These are phyloP conservation scores for Linnaemya vulpina DNA, from an alignment of 2,888 invertebrate genomes.

Conservation along the genomic window DNA sequence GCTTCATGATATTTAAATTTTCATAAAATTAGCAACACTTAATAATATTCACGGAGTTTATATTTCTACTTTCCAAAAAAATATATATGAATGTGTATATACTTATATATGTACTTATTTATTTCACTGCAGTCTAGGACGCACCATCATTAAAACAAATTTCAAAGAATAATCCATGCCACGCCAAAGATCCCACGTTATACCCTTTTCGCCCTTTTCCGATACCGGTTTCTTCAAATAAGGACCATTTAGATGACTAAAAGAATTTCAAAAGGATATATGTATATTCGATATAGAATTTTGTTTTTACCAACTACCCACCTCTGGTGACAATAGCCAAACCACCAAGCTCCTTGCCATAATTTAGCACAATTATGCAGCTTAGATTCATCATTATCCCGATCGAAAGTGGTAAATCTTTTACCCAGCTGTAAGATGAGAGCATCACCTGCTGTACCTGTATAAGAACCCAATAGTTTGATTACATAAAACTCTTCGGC, in stretches of 20 bases:
- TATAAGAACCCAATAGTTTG: conserved; percentile 44
- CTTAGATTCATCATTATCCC: conserved; percentile 52
- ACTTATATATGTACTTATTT: not conserved
- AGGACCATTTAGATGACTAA: conserved; percentile 59
- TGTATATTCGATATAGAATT: not conserved
- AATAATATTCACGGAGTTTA: no score
- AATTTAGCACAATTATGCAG: conserved; percentile 54
- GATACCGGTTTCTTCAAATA: conserved; percentile 22
- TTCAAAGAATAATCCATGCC: conserved; percentile 59
- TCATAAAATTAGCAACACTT: no score
- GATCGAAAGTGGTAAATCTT: conserved; percentile 59
- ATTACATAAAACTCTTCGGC: conserved; percentile 43
- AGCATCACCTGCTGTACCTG: conserved; percentile 57
- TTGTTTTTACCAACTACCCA: not conserved
- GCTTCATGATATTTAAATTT: no score
- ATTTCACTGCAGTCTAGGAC: not conserved
- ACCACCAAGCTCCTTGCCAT: conserved; percentile 61
- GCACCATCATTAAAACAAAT: conserved; percentile 56
- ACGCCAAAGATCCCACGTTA: conserved; percentile 59
- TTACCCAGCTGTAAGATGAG: conserved; percentile 49
- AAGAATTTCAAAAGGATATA: not conserved
- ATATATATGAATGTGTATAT: no score
- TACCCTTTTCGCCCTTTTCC: conserved; percentile 47
- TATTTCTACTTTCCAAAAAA: no score
- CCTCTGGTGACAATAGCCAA: conserved; percentile 60